Conservation (phyloP, 2,797 vertebrate genomes). For the Gorsachius magnificus region DNA sequence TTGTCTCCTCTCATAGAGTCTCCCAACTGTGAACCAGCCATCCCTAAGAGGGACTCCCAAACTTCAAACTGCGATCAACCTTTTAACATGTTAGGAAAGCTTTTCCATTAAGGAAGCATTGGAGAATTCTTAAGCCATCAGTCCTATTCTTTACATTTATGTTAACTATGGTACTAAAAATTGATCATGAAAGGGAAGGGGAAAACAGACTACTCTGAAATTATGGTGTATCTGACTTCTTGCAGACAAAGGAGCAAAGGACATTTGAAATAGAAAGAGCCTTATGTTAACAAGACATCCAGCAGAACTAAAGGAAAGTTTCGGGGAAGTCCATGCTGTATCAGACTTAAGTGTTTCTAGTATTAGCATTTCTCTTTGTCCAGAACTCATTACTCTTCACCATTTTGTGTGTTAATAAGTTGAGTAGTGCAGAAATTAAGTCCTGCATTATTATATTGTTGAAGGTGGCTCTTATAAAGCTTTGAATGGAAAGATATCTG, state of each 20-base stretch:
- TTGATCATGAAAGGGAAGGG: not conserved
- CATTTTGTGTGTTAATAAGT: not conserved
- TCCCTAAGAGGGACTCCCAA: not conserved
- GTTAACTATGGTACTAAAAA: not conserved
- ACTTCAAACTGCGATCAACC: not conserved
- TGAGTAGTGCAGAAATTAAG: not conserved
- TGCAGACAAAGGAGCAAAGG: not conserved
- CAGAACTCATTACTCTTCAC: not conserved
- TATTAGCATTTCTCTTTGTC: not conserved
- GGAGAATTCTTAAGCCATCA: not conserved
- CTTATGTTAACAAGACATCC: not conserved
- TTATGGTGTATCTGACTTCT: not conserved
- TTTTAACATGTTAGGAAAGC: not conserved
- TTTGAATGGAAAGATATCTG: not conserved
- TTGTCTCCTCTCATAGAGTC: not conserved
- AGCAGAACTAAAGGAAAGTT: not conserved
- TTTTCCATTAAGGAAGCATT: not conserved
- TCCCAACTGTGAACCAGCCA: not conserved
- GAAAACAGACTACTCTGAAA: not conserved
- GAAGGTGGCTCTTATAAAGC: not conserved
- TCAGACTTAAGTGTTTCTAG: not conserved
- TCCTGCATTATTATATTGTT: not conserved
- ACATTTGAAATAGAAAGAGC: not conserved
- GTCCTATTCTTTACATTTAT: not conserved
- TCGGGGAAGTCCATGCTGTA: fast-evolving